Base-by-base conservation (phyloP, 2,888 invertebrate species). In the Leptodirus hochenwartii region DNA sequence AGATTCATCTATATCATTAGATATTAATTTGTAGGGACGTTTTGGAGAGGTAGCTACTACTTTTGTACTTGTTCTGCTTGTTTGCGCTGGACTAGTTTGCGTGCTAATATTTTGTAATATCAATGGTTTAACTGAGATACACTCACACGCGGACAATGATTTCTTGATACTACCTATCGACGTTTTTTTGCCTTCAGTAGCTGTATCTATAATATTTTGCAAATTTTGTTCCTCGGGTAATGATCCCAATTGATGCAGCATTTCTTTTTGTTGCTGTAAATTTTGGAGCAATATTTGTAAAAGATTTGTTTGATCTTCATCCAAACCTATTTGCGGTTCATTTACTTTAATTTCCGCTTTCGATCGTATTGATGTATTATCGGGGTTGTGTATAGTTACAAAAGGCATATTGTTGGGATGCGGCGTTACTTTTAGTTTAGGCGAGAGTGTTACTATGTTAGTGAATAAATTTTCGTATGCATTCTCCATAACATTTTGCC, bases 401-500 rank as follows among this genome's bases (percentile, higher is more conserved):
- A 37, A 41, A 5, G 38, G 39, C 26, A 32, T 25, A 15, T 30
- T 35, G 4, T 34, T 30, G 12, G 22, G 6, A 15, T 23, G n/a
- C 6, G 8, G 20, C 9, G 20, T 6, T 20, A 9, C 8, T 9
- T 6, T 6, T 20, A 9, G n/a, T 20, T 6, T 6, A 8, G 6
- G 20, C 4, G 17, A 14, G 5, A 31, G 12, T 4, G 45, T 33
- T 5, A 46, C 42, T 2, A 46, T 43, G 34, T 45, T 44, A 3
- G 50, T 49, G 32, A 51, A 46, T 22, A 45, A 32, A 37, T 56
- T 55, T 37, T 64, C 61, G 35, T 64, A 53, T 1, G 56, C 61
- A 22, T 58, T 53, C 38, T 68, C 64, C 45, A 69, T 54, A 34
- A 56, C 56, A 28, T 53, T 50, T 39, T 68, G 65, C 24, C 54